Percentiles rank a stretch among this genome's conserved stretches.
These are phyloP conservation scores for Penaeus monodon DNA, from an alignment of 2,888 invertebrate genomes.

Conservation along the genomic window DNA sequence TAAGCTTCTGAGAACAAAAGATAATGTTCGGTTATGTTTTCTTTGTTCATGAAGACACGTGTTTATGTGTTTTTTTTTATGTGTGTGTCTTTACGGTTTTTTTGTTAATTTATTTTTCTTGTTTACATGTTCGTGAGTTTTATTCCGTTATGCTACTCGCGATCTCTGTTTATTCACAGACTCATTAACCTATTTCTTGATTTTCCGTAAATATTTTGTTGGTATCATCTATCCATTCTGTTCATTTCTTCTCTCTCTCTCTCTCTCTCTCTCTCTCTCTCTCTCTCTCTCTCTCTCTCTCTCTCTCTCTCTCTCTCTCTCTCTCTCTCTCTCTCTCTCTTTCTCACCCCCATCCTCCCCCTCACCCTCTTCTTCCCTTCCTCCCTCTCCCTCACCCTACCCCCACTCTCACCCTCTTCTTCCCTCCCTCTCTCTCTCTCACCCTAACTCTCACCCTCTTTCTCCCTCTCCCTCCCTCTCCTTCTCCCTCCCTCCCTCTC, in stretches of 20 bases:
- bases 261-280: not conserved
- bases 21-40: no score
- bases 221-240: not conserved
- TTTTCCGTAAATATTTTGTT: not conserved
- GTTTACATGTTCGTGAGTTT: no score
- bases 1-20: no score
- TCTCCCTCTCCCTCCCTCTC: not conserved
- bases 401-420: no score
- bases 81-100: no score
- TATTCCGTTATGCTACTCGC: not conserved
- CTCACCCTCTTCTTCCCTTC: not conserved
- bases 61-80: no score
- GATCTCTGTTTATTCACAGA: not conserved
- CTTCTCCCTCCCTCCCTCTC: not conserved
- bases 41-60: no score
- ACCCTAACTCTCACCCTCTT: no score
- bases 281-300: not conserved
- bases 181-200: not conserved
- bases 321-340: not conserved
- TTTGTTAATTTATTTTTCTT: no score
- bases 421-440: no score
- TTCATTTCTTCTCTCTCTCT: not conserved
- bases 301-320: not conserved
- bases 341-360: not conserved
- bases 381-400: not conserved